Evolutionary conservation across 2,113 vertebrate genomes (phyloP).

Genomic region (Xyrauchen texanus): DNA sequence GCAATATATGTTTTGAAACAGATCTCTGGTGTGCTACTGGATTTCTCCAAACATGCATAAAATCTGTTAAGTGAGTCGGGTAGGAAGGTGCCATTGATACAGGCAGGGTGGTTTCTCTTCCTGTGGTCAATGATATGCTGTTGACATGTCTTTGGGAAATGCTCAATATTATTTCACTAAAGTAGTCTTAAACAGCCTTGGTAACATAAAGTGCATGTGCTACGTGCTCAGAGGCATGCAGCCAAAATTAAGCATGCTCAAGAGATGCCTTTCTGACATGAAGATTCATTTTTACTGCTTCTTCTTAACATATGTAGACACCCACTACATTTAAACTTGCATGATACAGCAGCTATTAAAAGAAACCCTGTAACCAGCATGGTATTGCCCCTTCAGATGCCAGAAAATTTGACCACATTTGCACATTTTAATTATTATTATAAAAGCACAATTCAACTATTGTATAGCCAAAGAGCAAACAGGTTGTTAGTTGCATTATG

Average conservation of each 20-base stretch:
- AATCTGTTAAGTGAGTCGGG: neutral
- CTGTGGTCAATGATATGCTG: neutral
- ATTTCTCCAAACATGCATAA: neutral
- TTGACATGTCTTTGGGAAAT: neutral
- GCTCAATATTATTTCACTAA: neutral
- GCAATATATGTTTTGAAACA: no score
- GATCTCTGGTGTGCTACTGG: neutral
- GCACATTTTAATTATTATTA: no score
- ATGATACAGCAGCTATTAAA: no score
- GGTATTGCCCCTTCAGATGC: no score
- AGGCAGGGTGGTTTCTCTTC: neutral
- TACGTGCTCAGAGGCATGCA: neutral
- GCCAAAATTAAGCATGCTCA: neutral
- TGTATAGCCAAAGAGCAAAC: neutral
- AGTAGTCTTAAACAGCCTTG: neutral
- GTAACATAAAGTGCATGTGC: neutral
- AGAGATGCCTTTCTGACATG: neutral
- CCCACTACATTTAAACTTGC: no score
- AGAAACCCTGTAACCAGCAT: no score
- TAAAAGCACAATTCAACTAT: neutral
- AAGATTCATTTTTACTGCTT: neutral
- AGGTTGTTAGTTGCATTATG: neutral
- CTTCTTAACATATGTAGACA: no score
- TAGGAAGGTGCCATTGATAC: neutral
- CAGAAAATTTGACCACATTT: neutral